These are phyloP conservation scores for Mythimna loreyi DNA, from an alignment of 2,888 invertebrate genomes.

Conservation along the genomic window DNA sequence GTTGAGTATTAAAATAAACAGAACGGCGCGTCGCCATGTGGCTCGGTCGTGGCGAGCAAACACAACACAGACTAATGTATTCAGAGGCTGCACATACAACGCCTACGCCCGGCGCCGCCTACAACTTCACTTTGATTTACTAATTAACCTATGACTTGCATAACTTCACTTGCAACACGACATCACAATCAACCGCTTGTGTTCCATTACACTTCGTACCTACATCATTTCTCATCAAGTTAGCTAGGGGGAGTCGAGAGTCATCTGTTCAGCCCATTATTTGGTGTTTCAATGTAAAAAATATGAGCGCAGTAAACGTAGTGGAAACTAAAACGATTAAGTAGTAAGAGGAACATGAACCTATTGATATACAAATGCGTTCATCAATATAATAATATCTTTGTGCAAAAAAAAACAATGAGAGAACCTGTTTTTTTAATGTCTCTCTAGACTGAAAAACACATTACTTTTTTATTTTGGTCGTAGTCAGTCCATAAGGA, in stretches of 20 bases:
- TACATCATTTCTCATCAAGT: constrained; percentile 73
- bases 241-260: constrained; percentile 73
- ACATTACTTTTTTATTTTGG: constrained; percentile 14
- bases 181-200: constrained; percentile 58
- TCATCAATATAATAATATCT: constrained; percentile 1
- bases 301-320: constrained; percentile 68
- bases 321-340: constrained; percentile 74
- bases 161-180: constrained; percentile 59
- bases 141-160: constrained; percentile 71
- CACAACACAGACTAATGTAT: constrained; percentile 86
- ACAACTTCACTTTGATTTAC: constrained; percentile 75
- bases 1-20: constrained; percentile 91
- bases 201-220: constrained; percentile 33
- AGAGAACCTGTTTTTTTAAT: background rate
- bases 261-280: constrained; percentile 72
- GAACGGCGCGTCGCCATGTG: constrained; percentile 87
- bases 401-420: background rate
- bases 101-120: constrained; percentile 62
- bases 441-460: background rate
- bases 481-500: constrained; percentile 21
- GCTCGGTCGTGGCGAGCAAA: constrained; percentile 81
- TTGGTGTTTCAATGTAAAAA: constrained; percentile 74
- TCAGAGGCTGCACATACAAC: constrained; percentile 77
- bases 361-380: constrained; percentile 40
- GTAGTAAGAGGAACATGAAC: constrained; percentile 52